phyloP scores from a whole-genome alignment of 2,888 invertebrate species.

The Abrostola tripartita region DNA sequence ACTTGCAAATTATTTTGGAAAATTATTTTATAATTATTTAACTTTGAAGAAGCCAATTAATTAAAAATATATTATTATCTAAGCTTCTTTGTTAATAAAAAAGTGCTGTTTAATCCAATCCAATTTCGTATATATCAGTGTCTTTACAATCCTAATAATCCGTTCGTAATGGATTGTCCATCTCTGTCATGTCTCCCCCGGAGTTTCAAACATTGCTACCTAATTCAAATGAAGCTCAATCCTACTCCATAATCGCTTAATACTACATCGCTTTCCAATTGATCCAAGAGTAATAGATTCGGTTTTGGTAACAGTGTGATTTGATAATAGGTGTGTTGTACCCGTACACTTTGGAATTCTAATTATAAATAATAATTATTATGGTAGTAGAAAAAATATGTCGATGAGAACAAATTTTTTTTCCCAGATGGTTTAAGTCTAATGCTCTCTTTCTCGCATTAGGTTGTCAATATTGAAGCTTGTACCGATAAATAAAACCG shows the following conservation, averaged over 20 bases:
- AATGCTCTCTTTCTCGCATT: no score
- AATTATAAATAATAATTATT: no score
- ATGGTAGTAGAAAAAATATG: no score
- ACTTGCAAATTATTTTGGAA: no score
- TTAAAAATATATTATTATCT: no score
- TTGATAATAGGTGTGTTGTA: neutral
- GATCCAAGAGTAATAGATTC: constrained; percentile 23
- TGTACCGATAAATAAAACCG: no score
- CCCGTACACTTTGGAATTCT: neutral
- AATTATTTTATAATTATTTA: no score
- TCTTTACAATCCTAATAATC: constrained; percentile 35
- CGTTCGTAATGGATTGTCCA: constrained; percentile 17
- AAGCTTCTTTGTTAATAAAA: no score
- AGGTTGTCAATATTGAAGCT: no score
- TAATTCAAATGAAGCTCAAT: constrained; percentile 36
- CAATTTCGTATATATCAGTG: constrained; percentile 22
- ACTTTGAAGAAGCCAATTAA: no score
- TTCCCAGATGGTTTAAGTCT: no score
- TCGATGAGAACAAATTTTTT: no score
- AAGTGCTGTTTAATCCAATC: neutral
- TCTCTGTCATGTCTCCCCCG: constrained; percentile 4
- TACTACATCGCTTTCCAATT: constrained; percentile 39
- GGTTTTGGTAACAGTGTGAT: constrained; percentile 15
- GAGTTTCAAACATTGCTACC: constrained; percentile 33
- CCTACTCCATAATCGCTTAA: constrained; percentile 24